These are phyloP conservation scores for Tyrannus savana DNA, from an alignment of 2,113 vertebrate genomes.

Conservation along the genomic window DNA sequence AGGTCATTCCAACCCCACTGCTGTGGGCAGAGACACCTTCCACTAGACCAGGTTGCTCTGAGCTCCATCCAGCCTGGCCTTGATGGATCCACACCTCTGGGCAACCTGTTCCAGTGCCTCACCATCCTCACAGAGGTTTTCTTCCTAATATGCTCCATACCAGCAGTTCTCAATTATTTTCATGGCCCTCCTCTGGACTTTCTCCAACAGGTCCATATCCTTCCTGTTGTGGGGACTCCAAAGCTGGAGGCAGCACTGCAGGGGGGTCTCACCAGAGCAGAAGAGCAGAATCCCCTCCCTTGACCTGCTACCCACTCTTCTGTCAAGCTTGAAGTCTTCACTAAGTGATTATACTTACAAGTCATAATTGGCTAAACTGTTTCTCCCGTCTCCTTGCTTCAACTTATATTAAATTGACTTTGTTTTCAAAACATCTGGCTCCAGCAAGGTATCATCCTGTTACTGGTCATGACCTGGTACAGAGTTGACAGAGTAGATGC, in stretches of 20 bases:
- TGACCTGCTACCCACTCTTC: background rate
- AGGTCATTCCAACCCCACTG: background rate
- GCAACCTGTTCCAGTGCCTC: background rate
- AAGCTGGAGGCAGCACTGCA: background rate
- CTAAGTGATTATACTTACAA: background rate
- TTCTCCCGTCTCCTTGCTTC: background rate
- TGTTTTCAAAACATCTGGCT: background rate
- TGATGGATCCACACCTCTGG: background rate
- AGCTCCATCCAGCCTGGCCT: background rate
- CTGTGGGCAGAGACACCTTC: background rate
- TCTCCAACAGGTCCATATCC: too few relatives aligned
- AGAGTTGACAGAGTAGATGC: constrained; percentile 14
- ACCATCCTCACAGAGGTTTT: fast-evolving
- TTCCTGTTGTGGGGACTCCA: background rate
- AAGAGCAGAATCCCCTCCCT: background rate
- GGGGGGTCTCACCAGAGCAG: background rate
- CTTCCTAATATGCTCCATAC: background rate
- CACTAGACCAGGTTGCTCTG: fast-evolving
- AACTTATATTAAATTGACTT: background rate
- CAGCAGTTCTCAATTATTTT: background rate
- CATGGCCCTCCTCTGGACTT: background rate
- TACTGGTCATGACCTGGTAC: constrained; percentile 41
- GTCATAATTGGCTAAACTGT: background rate
- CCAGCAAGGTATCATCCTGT: background rate
- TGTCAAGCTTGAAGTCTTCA: background rate